Evolutionary conservation across 1,140 invertebrate genomes (phyloP).

Genomic region (Lepidurus couesii): DNA sequence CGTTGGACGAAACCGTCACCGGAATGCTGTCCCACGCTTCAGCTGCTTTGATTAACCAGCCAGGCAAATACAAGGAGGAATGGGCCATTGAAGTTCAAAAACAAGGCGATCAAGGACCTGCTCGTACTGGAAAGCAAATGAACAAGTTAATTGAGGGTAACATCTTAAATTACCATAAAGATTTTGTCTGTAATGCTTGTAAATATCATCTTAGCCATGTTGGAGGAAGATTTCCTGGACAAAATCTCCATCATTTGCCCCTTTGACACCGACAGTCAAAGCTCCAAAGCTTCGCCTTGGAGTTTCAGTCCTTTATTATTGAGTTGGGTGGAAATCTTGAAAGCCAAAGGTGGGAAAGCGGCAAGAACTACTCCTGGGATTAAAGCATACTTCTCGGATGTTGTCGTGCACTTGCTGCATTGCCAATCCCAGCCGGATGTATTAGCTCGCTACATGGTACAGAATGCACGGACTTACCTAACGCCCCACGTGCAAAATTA

Average conservation of each 20-base stretch:
- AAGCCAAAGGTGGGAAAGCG: not conserved
- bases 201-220: constrained; percentile 9
- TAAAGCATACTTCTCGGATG: not conserved
- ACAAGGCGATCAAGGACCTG: not conserved
- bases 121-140: not conserved
- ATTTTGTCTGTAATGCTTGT: no score
- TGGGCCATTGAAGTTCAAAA: constrained; percentile 10
- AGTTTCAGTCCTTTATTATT: not conserved
- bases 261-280: not conserved
- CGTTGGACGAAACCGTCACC: not conserved
- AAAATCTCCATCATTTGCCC: constrained; percentile 11
- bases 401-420: not conserved
- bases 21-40: not conserved
- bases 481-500: not conserved
- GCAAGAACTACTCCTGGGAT: not conserved
- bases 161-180: no score
- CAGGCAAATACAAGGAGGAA: not conserved
- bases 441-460: not conserved
- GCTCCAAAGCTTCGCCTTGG: not conserved
- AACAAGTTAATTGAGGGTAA: constrained; percentile 11
- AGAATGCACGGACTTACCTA: not conserved
- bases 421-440: not conserved
- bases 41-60: not conserved
- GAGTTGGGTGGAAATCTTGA: constrained; percentile 10
- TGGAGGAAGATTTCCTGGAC: constrained; percentile 28